Percentiles rank a stretch among this genome's conserved stretches.
phyloP scores from a whole-genome alignment of 2,888 invertebrate species.

The Acrobasis repandana region DNA sequence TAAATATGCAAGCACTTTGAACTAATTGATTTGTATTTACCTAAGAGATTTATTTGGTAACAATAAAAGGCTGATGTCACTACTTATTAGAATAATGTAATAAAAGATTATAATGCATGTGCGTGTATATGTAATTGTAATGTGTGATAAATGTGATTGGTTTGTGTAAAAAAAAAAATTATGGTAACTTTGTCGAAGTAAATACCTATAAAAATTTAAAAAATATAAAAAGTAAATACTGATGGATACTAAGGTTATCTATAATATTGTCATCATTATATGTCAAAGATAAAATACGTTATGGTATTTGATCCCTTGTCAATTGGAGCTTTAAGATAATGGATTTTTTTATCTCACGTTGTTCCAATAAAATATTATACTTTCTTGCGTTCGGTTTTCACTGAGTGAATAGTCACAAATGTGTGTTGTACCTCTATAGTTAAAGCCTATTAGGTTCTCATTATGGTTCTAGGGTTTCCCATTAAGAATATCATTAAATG shows the following conservation, averaged over 20 bases:
- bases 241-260: background rate
- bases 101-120: too few species aligned
- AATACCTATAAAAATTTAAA: too few species aligned
- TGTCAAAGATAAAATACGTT: background rate
- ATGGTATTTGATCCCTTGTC: background rate
- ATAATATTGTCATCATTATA: background rate
- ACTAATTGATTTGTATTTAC: too few species aligned
- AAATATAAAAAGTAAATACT: background rate
- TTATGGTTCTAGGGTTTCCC: slow-evolving; percentile 7
- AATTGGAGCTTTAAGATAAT: background rate
- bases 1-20: too few species aligned
- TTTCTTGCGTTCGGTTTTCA: background rate
- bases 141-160: too few species aligned
- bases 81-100: too few species aligned
- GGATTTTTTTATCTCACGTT: background rate
- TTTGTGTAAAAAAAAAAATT: too few species aligned
- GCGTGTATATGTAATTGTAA: too few species aligned
- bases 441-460: slow-evolving; percentile 12
- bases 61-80: too few species aligned
- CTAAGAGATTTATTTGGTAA: too few species aligned
- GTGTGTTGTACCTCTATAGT: background rate
- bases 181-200: too few species aligned
- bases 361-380: background rate
- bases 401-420: background rate
- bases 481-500: slow-evolving; percentile 10